Evolutionary conservation across 2,113 vertebrate genomes (phyloP).

Genomic region (Okapia johnstoni): DNA sequence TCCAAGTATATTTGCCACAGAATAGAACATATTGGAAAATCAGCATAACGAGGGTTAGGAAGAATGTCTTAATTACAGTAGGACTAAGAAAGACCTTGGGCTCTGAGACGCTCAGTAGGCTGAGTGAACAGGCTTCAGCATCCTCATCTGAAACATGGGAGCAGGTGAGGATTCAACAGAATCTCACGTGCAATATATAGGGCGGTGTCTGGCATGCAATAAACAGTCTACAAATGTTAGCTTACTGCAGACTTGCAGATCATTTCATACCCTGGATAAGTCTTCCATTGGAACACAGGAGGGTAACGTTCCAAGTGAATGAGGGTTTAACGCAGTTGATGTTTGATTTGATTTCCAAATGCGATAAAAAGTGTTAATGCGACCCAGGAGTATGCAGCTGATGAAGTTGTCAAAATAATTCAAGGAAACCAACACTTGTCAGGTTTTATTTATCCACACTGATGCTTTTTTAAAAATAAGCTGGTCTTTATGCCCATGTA

Average conservation of each 20-base stretch:
- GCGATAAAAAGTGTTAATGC: constrained; percentile 63
- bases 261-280: background rate
- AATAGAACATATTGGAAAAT: background rate
- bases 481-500: constrained; percentile 58
- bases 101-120: background rate
- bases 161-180: background rate
- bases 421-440: constrained; percentile 67
- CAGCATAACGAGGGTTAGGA: background rate
- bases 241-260: background rate
- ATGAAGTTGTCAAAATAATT: constrained; percentile 73
- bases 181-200: background rate
- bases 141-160: background rate
- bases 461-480: constrained; percentile 54
- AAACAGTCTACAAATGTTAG: background rate
- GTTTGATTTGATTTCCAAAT: constrained; percentile 71
- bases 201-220: background rate
- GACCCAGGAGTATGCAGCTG: constrained; percentile 71
- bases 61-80: background rate
- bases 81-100: background rate
- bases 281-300: constrained; percentile 45
- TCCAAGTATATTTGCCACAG: background rate
- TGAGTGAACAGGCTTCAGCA: background rate
- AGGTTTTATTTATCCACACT: constrained; percentile 74
- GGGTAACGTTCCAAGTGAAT: constrained; percentile 46
- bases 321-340: constrained; percentile 56